phyloP scores from a whole-genome alignment of 2,888 invertebrate genomes.

The Calliphora vomitoria region DNA sequence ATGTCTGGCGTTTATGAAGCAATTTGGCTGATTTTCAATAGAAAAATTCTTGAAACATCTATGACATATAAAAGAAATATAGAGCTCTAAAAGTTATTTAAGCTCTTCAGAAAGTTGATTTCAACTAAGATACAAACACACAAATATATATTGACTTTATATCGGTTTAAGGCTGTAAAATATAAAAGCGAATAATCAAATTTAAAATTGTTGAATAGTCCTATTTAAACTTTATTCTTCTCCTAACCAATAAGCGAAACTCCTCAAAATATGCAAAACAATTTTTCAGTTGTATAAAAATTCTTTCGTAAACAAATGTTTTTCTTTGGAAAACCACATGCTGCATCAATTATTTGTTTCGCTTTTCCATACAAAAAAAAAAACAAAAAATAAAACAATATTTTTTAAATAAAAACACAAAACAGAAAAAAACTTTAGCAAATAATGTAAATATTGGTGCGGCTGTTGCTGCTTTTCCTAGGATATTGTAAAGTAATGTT shows the following conservation, averaged over 20 bases:
- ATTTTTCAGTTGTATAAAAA: conserved; percentile 44
- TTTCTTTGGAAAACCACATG: conserved; percentile 71
- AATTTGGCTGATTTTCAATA: no score
- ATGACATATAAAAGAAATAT: no score
- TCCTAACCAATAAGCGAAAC: neutral
- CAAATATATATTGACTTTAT: no score
- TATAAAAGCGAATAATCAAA: no score
- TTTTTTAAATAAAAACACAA: neutral
- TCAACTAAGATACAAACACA: neutral
- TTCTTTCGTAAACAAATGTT: conserved; percentile 54
- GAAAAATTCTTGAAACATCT: no score
- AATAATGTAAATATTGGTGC: conserved; percentile 66
- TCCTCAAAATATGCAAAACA: conserved; percentile 68
- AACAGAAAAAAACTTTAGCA: conserved; percentile 55
- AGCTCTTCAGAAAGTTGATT: neutral
- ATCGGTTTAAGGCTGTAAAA: no score
- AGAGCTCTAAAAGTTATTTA: no score
- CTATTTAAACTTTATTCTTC: conserved; percentile 8
- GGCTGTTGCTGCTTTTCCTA: conserved; percentile 33
- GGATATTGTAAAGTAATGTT: neutral
- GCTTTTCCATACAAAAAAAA: conserved; percentile 33
- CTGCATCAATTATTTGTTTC: conserved; percentile 71
- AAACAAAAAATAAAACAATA: conserved; percentile 18
- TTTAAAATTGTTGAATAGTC: no score
- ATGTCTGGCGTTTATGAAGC: no score